These are phyloP conservation scores for Perca fluviatilis DNA, from an alignment of 2,113 vertebrate species.

Conservation along the genomic window DNA sequence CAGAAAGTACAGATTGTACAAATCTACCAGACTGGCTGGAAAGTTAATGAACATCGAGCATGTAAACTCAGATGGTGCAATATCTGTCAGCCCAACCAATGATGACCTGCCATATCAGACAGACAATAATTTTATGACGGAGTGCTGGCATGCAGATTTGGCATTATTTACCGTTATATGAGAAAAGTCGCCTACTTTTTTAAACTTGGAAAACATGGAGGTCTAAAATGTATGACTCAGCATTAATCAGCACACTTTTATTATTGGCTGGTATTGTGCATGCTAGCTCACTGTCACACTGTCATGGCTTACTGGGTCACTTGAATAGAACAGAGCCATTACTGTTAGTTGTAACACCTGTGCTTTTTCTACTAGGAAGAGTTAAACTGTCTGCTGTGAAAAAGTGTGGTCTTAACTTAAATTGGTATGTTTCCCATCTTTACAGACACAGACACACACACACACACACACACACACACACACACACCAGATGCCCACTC, in stretches of 20 bases:
- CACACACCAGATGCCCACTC: slow-evolving; percentile 54
- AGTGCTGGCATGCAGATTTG: slow-evolving; percentile 13
- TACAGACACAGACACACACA: slow-evolving; percentile 20
- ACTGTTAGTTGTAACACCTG: no score
- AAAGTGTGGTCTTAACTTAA: no score
- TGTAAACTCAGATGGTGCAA: slow-evolving; percentile 44
- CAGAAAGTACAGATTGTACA: slow-evolving; percentile 41
- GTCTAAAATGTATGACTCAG: slow-evolving; percentile 34
- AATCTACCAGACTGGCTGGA: slow-evolving; percentile 38
- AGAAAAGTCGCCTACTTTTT: slow-evolving; percentile 20
- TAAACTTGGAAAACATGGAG: slow-evolving; percentile 15
- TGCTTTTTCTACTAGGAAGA: no score
- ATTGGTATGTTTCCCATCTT: no score
- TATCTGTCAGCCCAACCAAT: slow-evolving; percentile 22
- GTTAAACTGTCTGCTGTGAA: no score
- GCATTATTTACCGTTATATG: slow-evolving; percentile 17
- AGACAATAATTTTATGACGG: slow-evolving; percentile 24
- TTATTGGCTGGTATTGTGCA: not conserved
- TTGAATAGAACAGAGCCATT: no score
- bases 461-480: slow-evolving; percentile 37
- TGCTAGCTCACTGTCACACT: not conserved
- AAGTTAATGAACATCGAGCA: not conserved
- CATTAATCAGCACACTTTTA: not conserved
- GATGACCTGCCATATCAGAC: slow-evolving; percentile 14
- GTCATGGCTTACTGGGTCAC: no score